Evolutionary conservation across 2,888 invertebrate species (phyloP), one percentile per base, ranked within the genome.

Genomic region (Synergus japonicus): DNA sequence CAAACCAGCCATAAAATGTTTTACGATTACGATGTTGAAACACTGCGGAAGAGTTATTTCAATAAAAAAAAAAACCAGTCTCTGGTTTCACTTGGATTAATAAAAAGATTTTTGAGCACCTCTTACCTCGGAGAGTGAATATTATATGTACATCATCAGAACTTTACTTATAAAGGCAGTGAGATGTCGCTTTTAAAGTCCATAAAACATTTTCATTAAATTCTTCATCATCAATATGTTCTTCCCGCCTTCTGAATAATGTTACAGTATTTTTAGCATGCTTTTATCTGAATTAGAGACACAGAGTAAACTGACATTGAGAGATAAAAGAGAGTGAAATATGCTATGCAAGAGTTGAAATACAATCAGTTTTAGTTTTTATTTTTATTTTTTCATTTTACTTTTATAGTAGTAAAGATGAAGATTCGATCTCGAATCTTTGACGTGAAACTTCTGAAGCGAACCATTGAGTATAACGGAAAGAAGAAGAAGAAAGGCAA

Each of bases 401-500:
- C 29, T 13, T 63, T 63, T 29, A 29, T 63, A 13, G 9, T 29
- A 60, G 12, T 4, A 13, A 5, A 9, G 13, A 13, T 63, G 10
- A 60, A 60, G 29, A 22, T 22, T 60, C 60, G 60, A 22, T 22
- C 12, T 60, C 9, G 29, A 63, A 13, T 63, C 8, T 1, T 22
- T n/a, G 22, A 37, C 37, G 44, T 43, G 12, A 43, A 41, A 43
- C 15, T 15, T 12, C 69, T 10, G 15, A 8, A 13, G 44, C 22
- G 22, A 29, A n/a, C 5, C 37, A 76, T 37, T n/a, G 76, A 76
- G 46, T 1, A 58, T 7, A 60, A 54, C 18, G 49, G 49, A 54
- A n/a, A 44, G 7, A 77, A 65, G 43, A 13, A 67, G 13, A 22
- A 67, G 37, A 22, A 29, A 69, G 41, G 46, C n/a, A 64, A 46